phyloP scores from a whole-genome alignment of 2,888 invertebrate genomes.

The Tigriopus californicus region DNA sequence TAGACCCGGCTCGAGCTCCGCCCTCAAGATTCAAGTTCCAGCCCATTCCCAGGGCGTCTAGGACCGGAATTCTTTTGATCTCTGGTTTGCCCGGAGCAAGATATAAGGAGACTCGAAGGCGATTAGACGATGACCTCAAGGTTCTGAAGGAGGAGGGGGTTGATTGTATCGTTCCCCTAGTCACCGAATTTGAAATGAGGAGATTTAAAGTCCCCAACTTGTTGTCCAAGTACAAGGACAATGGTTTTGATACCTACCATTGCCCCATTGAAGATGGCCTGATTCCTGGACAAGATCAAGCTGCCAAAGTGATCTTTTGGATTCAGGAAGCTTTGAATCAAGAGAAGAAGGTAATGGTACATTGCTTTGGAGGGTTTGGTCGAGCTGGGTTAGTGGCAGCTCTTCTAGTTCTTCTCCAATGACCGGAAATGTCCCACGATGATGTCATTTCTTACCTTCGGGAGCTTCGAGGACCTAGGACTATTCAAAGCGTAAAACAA shows the following conservation, averaged over 20 bases:
- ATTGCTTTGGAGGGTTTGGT: conserved; percentile 10
- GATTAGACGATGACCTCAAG: background rate
- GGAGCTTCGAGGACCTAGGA: conserved; percentile 11
- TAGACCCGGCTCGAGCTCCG: too few species aligned
- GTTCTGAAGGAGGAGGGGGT: background rate
- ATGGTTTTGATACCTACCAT: background rate
- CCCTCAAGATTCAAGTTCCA: too few species aligned
- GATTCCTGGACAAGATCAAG: background rate
- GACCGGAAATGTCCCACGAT: background rate
- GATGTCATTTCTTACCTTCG: background rate
- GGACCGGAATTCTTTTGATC: background rate
- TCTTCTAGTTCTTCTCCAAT: background rate
- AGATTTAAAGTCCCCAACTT: background rate
- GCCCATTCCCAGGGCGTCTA: too few species aligned
- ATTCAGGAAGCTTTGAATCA: background rate
- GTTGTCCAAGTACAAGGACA: background rate
- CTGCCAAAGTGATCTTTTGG: background rate
- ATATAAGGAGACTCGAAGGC: background rate
- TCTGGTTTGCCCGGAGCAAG: background rate
- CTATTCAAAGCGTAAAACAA: conserved; percentile 12
- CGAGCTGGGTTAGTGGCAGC: conserved; percentile 13
- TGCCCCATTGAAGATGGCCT: conserved; percentile 5
- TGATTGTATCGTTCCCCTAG: background rate
- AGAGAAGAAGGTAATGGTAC: conserved; percentile 6
- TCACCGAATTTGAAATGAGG: background rate